Evolutionary conservation across 2,888 invertebrate species (phyloP).

Genomic region (Mythimna pallens): DNA sequence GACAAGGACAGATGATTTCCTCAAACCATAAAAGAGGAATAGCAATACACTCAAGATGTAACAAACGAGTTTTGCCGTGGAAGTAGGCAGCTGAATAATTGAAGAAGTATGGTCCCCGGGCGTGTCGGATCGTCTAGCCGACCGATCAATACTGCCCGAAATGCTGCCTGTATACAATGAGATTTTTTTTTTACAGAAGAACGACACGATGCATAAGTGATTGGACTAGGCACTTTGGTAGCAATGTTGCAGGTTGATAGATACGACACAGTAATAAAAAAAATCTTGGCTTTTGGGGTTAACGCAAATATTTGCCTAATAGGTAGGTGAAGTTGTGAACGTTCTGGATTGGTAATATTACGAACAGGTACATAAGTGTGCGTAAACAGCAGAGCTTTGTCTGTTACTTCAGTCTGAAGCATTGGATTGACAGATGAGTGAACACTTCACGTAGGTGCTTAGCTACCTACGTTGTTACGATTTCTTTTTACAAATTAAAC

Average conservation of each 20-base stretch:
- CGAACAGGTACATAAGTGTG: background rate
- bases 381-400: background rate
- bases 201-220: conserved; percentile 24
- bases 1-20: conserved; percentile 70
- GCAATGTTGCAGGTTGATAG: background rate
- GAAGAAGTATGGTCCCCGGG: conserved; percentile 80
- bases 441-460: background rate
- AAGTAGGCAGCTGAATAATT: conserved; percentile 84
- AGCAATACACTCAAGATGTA: conserved; percentile 78
- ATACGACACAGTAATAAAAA: background rate
- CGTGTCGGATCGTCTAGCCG: conserved; percentile 78
- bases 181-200: conserved; percentile 28
- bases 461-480: background rate
- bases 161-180: conserved; percentile 53
- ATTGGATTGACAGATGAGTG: background rate
- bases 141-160: conserved; percentile 76
- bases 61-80: conserved; percentile 71
- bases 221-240: conserved; percentile 6
- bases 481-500: background rate
- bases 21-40: conserved; percentile 74
- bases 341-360: background rate
- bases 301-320: background rate
- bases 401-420: background rate
- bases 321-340: background rate
- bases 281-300: background rate